These are phyloP conservation scores for Fukomys damarensis DNA, from an alignment of 2,113 vertebrate species.

Conservation along the genomic window DNA sequence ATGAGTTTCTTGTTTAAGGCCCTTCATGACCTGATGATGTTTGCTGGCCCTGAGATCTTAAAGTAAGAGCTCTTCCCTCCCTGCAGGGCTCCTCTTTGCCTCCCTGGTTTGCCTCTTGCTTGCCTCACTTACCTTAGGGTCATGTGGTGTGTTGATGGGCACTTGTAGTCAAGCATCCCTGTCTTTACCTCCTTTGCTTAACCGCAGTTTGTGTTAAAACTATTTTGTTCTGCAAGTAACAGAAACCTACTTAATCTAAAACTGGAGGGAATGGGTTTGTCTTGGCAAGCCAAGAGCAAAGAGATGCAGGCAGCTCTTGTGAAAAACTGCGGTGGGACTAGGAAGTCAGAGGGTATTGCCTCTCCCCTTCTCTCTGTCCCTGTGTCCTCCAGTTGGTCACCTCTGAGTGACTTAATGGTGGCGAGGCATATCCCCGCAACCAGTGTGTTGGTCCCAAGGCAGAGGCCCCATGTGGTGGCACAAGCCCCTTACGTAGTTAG, in stretches of 20 bases:
- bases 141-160: accelerated
- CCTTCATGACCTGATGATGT: constrained; percentile 96
- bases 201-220: background rate
- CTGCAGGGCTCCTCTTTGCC: accelerated
- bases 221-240: background rate
- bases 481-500: accelerated
- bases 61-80: constrained; percentile 86
- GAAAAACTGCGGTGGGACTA: background rate
- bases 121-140: accelerated
- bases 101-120: background rate
- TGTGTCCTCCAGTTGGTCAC: background rate
- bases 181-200: background rate
- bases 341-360: background rate
- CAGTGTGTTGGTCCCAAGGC: background rate
- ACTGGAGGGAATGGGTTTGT: background rate
- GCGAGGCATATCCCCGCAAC: background rate
- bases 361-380: background rate
- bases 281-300: background rate
- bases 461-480: background rate
- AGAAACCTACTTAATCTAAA: background rate
- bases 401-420: background rate
- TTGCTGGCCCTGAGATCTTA: constrained; percentile 93
- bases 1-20: constrained; percentile 96
- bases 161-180: accelerated
- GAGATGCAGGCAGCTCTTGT: background rate